Percentiles rank a stretch among this genome's conserved stretches.
Evolutionary conservation across 2,113 vertebrate species (phyloP).

Genomic region (Oncorhynchus clarkii): DNA sequence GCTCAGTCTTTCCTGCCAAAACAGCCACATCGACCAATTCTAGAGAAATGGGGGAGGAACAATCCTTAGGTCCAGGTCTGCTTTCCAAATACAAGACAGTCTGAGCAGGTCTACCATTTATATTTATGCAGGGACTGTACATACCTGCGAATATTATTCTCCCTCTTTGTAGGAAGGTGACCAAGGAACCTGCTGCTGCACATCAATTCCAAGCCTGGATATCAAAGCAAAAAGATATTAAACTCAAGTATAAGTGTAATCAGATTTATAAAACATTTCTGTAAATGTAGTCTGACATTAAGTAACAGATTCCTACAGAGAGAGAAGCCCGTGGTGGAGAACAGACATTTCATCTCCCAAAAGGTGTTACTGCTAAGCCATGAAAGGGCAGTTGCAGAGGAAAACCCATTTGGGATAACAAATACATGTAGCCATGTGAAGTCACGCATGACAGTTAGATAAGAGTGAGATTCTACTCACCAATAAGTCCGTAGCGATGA

Average conservation of each 20-base stretch:
- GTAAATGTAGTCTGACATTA: constrained; percentile 72
- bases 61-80: no score
- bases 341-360: constrained; percentile 79
- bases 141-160: constrained; percentile 98
- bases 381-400: constrained; percentile 40
- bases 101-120: no score
- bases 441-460: no score
- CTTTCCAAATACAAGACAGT: no score
- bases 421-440: neutral
- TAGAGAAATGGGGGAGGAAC: constrained; percentile 44
- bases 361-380: constrained; percentile 73
- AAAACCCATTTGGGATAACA: neutral
- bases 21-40: constrained; percentile 95
- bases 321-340: constrained; percentile 79
- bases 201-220: constrained; percentile 94
- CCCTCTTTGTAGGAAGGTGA: constrained; percentile 97
- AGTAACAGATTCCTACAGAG: constrained; percentile 78
- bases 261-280: neutral
- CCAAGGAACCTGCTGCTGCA: constrained; percentile 98
- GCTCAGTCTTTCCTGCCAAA: constrained; percentile 98
- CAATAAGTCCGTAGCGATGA: constrained; percentile 98
- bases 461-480: constrained; percentile 58
- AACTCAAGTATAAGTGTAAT: no score
- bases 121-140: constrained; percentile 22
- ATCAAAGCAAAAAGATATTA: neutral